A percentile compares a stretch with the other conserved stretches of the same genome.
These are phyloP conservation scores for Anolis sagrei DNA, from an alignment of 2,113 vertebrate genomes.

Conservation along the genomic window DNA sequence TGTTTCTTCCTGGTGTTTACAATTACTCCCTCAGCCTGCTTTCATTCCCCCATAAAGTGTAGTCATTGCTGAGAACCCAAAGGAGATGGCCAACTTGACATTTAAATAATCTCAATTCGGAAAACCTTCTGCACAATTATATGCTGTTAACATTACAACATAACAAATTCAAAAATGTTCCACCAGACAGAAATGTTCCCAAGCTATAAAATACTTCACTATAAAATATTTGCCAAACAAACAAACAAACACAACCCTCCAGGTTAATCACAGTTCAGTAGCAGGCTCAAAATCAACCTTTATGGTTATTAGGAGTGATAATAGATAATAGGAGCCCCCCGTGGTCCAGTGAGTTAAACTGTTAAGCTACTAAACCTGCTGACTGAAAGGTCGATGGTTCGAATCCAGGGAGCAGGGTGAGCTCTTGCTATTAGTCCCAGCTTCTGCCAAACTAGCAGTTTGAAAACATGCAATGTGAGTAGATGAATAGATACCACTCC, in stretches of 20 bases:
- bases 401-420: no score
- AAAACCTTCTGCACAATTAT: not conserved
- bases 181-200: not conserved
- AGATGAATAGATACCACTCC: no score
- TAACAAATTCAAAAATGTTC: rapidly evolving
- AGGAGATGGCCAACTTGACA: not conserved
- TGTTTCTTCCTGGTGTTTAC: not conserved
- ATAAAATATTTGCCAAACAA: not conserved
- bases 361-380: no score
- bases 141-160: not conserved
- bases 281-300: not conserved
- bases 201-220: conserved; percentile 3
- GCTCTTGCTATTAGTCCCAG: no score
- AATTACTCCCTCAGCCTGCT: not conserved
- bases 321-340: no score
- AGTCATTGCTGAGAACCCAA: conserved; percentile 7
- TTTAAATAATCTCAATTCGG: not conserved
- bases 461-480: no score
- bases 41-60: conserved; percentile 18
- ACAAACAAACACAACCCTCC: not conserved
- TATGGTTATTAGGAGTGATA: not conserved
- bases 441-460: no score
- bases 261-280: not conserved
- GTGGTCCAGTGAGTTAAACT: no score
- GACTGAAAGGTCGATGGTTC: no score